Conservation (phyloP, 2,113 vertebrate species). For the Notarius lentiginosus region DNA sequence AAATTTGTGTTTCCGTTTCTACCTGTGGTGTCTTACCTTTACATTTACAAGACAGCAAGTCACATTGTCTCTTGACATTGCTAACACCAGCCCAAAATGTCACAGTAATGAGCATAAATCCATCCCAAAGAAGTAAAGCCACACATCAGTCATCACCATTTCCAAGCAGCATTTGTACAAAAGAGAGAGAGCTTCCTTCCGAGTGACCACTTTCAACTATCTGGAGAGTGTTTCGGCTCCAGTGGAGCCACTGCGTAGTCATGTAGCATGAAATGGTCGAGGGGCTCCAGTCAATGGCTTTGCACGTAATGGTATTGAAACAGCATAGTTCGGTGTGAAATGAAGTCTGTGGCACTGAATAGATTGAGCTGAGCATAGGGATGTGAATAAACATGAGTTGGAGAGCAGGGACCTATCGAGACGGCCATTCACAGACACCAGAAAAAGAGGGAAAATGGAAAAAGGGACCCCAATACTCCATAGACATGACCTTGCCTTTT, state of each 20-base stretch:
- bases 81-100: neutral
- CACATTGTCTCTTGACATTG: neutral
- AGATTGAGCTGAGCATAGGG: conserved; percentile 35
- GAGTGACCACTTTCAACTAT: conserved; percentile 51
- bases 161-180: conserved; percentile 34
- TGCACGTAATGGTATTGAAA: conserved; percentile 57
- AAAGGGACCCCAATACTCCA: conserved; percentile 38
- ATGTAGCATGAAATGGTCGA: conserved; percentile 58
- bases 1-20: neutral
- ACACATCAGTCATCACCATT: conserved; percentile 28
- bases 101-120: neutral
- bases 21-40: neutral
- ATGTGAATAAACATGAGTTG: conserved; percentile 57
- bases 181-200: conserved; percentile 20
- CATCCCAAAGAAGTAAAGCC: neutral
- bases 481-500: conserved; percentile 66
- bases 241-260: conserved; percentile 46
- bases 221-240: conserved; percentile 52
- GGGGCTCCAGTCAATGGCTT: conserved; percentile 48
- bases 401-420: conserved; percentile 32
- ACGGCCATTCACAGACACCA: conserved; percentile 27
- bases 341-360: conserved; percentile 51
- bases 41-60: neutral
- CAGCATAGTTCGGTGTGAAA: conserved; percentile 58
- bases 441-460: conserved; percentile 16